These are phyloP conservation scores for Lipophrys pholis DNA, from an alignment of 2,113 vertebrate genomes.

Conservation along the genomic window DNA sequence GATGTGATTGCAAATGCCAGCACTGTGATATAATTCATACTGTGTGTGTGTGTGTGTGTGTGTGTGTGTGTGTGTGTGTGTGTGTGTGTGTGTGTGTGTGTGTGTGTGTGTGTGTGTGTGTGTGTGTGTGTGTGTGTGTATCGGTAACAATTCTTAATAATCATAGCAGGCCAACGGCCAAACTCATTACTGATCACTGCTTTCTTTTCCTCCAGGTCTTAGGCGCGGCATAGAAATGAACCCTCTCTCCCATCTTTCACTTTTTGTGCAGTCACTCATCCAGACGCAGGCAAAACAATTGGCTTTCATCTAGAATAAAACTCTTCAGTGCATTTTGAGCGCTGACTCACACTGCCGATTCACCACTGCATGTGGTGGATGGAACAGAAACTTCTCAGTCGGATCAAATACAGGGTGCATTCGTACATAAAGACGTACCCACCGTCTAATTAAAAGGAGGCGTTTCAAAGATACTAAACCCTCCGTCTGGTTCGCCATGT, in stretches of 20 bases:
- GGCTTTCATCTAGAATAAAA: conserved; percentile 46
- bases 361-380: conserved; percentile 34
- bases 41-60: conserved; percentile 11
- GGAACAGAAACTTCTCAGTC: conserved; percentile 45
- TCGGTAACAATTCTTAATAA: conserved; percentile 59
- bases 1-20: conserved; percentile 69
- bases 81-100: no score
- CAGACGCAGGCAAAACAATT: conserved; percentile 36
- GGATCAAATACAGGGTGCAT: conserved; percentile 60
- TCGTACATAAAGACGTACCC: conserved; percentile 58
- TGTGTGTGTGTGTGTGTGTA: no score
- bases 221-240: conserved; percentile 53
- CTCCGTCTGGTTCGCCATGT: conserved; percentile 63
- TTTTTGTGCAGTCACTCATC: conserved; percentile 48
- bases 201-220: conserved; percentile 23
- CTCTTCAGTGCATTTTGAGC: conserved; percentile 55
- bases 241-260: conserved; percentile 42
- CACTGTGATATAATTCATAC: conserved; percentile 50
- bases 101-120: no score
- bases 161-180: conserved; percentile 43
- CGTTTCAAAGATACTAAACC: conserved; percentile 52
- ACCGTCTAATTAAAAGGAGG: conserved; percentile 65
- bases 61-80: no score
- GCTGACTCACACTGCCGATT: conserved; percentile 48
- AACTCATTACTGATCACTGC: conserved; percentile 61